Percentiles rank a stretch among this genome's conserved stretches.
Conservation (phyloP, 1,140 invertebrate species). For the Leptopilina boulardi region DNA sequence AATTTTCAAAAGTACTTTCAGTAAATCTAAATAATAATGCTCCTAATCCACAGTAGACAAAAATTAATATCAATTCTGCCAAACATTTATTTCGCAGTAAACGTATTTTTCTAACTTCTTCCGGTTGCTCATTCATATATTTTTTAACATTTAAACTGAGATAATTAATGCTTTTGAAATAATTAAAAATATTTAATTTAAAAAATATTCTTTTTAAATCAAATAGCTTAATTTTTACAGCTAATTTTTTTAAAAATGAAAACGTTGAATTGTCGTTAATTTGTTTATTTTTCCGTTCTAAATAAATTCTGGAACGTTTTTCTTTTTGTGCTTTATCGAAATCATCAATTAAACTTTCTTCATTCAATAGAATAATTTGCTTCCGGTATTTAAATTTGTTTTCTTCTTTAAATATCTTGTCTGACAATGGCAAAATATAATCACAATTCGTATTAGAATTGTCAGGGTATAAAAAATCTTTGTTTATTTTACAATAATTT, state of each 20-base stretch:
- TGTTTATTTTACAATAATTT: too few relatives aligned
- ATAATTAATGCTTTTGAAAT: conserved; percentile 59
- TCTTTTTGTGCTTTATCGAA: conserved; percentile 65
- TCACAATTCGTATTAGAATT: too few relatives aligned
- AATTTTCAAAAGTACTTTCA: conserved; percentile 88
- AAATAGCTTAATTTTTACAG: neutral
- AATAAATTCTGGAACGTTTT: conserved; percentile 61
- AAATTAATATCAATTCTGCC: conserved; percentile 80
- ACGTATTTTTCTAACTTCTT: conserved; percentile 76
- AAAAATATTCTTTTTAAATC: neutral
- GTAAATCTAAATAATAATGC: conserved; percentile 86
- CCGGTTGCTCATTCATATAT: conserved; percentile 75
- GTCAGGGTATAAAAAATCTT: too few relatives aligned
- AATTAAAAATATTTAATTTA: conserved; percentile 61
- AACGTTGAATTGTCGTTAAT: conserved; percentile 61
- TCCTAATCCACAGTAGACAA: conserved; percentile 86
- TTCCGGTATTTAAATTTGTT: conserved; percentile 53
- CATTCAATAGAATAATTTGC: conserved; percentile 70
- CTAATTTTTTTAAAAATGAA: conserved; percentile 36
- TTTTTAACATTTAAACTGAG: conserved; percentile 66
- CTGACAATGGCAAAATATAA: neutral
- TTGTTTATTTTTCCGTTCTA: conserved; percentile 48
- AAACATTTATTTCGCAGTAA: conserved; percentile 82
- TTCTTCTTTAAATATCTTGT: neutral
- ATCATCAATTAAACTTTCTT: conserved; percentile 68